phyloP scores from a whole-genome alignment of 2,888 invertebrate species.

The Poecilobothrus nobilitatus region DNA sequence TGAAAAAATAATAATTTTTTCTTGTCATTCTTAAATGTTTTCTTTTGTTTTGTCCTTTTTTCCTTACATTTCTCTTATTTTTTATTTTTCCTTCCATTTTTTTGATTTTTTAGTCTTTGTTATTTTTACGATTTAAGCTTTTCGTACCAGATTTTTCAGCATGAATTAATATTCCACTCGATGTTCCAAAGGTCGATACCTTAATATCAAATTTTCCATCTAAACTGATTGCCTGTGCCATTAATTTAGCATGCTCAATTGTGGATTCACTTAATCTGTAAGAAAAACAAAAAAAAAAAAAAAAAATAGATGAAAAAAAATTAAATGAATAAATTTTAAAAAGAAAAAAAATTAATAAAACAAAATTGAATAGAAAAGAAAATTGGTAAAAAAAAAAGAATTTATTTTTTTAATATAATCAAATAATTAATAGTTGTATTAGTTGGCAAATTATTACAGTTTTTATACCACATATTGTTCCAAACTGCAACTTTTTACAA shows the following conservation, averaged over 20 bases:
- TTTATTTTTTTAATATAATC: too few relatives aligned
- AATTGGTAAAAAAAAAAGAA: not conserved
- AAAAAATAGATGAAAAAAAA: not conserved
- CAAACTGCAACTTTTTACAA: too few relatives aligned
- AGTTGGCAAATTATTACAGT: too few relatives aligned
- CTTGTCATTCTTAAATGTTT: not conserved
- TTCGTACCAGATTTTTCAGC: conserved; percentile 33
- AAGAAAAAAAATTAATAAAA: not conserved
- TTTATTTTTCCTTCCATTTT: not conserved
- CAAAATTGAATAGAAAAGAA: not conserved
- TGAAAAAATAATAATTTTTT: not conserved
- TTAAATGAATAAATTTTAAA: not conserved
- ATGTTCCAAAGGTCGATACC: conserved; percentile 35
- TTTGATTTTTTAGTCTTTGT: conserved; percentile 10
- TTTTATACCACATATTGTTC: too few relatives aligned
- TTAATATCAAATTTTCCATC: conserved; percentile 36
- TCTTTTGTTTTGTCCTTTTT: not conserved
- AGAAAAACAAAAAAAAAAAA: conserved; percentile 14
- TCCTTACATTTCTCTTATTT: not conserved
- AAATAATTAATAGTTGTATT: too few relatives aligned
- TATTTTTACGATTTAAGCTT: conserved; percentile 31
- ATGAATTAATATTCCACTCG: conserved; percentile 34
- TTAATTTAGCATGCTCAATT: conserved; percentile 34
- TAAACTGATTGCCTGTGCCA: conserved; percentile 34
- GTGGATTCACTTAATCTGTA: conserved; percentile 34